Evolutionary conservation across 2,888 invertebrate genomes (phyloP).

Genomic region (Scaptomyza cyrtandrae): DNA sequence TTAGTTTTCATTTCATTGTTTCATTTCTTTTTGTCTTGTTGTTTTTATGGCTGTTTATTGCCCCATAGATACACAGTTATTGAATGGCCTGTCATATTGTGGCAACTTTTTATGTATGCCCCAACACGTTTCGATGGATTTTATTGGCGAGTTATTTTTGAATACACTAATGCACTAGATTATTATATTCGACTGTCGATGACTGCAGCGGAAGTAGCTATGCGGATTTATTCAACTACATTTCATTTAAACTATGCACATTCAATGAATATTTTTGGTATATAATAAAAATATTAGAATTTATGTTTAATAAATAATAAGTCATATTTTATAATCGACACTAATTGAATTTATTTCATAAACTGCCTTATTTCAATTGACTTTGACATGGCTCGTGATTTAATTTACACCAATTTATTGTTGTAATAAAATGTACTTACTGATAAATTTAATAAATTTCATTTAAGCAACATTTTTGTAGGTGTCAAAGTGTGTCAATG

Average conservation of each 20-base stretch:
- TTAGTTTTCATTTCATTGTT: conserved; percentile 58
- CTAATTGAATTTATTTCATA: conserved; percentile 2
- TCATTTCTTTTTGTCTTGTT: background rate
- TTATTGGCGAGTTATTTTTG: conserved; percentile 54
- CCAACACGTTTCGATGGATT: conserved; percentile 65
- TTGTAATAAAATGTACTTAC: background rate
- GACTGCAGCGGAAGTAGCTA: conserved; percentile 6
- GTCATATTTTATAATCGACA: conserved; percentile 3
- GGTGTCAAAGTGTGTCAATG: background rate
- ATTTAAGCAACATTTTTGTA: background rate
- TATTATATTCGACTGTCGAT: conserved; percentile 4
- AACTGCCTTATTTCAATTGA: background rate
- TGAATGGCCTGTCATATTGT: conserved; percentile 75
- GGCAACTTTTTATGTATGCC: conserved; percentile 70
- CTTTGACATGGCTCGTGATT: background rate
- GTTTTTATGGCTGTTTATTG: conserved; percentile 59
- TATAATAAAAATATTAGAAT: background rate
- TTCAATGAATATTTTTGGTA: background rate
- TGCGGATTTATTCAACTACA: conserved; percentile 19
- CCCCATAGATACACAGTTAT: conserved; percentile 62
- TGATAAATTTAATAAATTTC: background rate
- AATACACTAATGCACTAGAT: conserved; percentile 53
- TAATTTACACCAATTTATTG: background rate
- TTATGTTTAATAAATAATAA: conserved; percentile 15
- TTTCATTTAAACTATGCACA: conserved; percentile 3